Evolutionary conservation across 1,140 invertebrate genomes (phyloP), one percentile per base, ranked within the genome.

Genomic region (Brachionus manjavacas): DNA sequence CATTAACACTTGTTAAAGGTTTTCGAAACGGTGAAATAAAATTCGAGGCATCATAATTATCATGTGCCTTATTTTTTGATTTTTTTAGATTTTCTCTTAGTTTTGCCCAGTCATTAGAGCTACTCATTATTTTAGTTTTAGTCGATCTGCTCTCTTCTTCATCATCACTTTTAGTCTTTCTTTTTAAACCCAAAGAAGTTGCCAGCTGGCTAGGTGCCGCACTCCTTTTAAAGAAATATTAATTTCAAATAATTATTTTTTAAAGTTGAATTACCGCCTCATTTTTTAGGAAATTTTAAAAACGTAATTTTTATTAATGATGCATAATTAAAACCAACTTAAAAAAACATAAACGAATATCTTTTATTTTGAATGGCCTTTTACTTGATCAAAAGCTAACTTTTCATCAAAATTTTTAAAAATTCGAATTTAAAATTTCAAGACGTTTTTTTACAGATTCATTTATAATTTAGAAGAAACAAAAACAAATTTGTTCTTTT

Each of bases 1-100:
- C 11, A 49, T 46, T 70, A 9, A 68, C 68, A 55, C 7, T 70
- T 0, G 81, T 0, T 46, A 83, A 35, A 16, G 60, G 81, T 16
- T 83, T 83, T 31, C 81, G 60, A 39, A 49, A 83, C n/a, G 60
- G 60, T n/a, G 81, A 83, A 16, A 83, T 46, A 52, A 83, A 83
- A 23, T 83, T 68, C 1, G 60, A 43, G n/a, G 64, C 31, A 72
- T 83, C 81, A 55, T 83, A 83, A 39, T 83, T 72, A 83, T 72
- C 52, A 11, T 49, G 60, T 14, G 41, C 31, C 46, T 83, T 83
- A 39, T 49, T 46, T 31, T 83, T 83, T 7, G 68, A 41, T 20
- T 83, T 81, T 68, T 81, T 68, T 46, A 68, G 31, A 39, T 60
- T 81, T 16, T 39, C 52, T 81, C 52, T 35, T 39, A 60, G 39